Evolutionary conservation across 2,797 vertebrate genomes (phyloP).

Genomic region (Takifugu rubripes): DNA sequence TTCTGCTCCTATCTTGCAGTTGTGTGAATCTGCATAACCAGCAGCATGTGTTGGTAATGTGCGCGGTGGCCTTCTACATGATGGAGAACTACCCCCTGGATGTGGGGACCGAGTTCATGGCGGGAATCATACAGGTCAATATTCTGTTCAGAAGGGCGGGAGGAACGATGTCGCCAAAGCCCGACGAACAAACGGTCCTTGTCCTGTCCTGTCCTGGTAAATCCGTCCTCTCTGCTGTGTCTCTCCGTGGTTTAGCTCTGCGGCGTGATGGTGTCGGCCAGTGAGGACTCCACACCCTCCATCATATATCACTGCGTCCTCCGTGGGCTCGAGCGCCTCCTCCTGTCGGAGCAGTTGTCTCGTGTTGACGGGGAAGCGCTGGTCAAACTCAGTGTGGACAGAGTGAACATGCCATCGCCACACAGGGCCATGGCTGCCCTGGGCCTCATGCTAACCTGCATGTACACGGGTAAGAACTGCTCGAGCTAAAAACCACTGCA

Average conservation of each 20-base stretch:
- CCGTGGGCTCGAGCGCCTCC: conserved; percentile 91
- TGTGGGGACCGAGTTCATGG: conserved; percentile 93
- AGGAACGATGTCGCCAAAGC: background rate
- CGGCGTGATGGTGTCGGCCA: conserved; percentile 91
- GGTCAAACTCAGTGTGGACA: conserved; percentile 95
- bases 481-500: background rate
- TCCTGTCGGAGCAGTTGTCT: conserved; percentile 94
- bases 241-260: conserved; percentile 78
- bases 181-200: background rate
- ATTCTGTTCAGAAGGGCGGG: background rate
- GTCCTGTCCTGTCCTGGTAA: background rate
- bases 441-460: conserved; percentile 98
- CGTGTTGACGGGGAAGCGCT: conserved; percentile 89
- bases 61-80: conserved; percentile 96
- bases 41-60: conserved; percentile 96
- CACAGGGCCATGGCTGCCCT: conserved; percentile 96
- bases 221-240: background rate
- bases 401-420: conserved; percentile 94
- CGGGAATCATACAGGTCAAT: conserved; percentile 88
- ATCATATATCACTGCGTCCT: conserved; percentile 93
- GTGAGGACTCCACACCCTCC: conserved; percentile 92
- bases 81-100: conserved; percentile 98
- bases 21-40: conserved; percentile 95
- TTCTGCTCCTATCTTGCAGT: conserved; percentile 61
- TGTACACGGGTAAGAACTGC: conserved; percentile 90